Percentiles rank a stretch among this genome's conserved stretches.
Evolutionary conservation across 2,797 vertebrate species (phyloP).

Genomic region (Danio jaintianensis): DNA sequence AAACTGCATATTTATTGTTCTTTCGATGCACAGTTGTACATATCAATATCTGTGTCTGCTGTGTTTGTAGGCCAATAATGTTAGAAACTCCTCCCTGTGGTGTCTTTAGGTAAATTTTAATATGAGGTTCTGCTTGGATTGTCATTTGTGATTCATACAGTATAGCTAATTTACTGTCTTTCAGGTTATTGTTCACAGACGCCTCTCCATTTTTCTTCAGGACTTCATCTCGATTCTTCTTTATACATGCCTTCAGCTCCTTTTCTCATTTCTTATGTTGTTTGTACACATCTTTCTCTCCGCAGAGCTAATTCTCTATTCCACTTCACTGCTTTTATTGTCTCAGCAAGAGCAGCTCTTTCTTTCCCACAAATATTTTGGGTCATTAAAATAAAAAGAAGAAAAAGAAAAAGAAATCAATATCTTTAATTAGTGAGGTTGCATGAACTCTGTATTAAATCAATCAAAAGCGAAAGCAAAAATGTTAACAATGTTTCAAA

Average conservation of each 20-base stretch:
- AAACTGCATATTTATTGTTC: not conserved
- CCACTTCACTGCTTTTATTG: not conserved
- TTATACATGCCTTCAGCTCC: not conserved
- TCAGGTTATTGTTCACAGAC: slow-evolving; percentile 5
- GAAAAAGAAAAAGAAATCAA: not conserved
- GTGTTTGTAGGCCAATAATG: slow-evolving; percentile 25
- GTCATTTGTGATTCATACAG: not conserved
- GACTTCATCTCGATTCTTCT: not conserved
- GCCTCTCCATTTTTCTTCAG: not conserved
- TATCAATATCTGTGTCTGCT: not conserved
- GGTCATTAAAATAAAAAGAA: not conserved
- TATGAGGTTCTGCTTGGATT: not conserved
- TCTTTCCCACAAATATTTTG: not conserved
- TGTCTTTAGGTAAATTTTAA: slow-evolving; percentile 25
- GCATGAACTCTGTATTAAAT: not conserved
- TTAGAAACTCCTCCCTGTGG: not conserved
- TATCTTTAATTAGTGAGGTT: not conserved
- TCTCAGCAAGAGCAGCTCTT: not conserved
- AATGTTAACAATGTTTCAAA: not conserved
- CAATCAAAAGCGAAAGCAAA: not conserved
- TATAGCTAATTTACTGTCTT: not conserved
- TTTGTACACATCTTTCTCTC: not conserved
- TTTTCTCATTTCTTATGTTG: slow-evolving; percentile 1
- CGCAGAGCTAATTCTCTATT: not conserved
- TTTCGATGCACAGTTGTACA: not conserved